Base-by-base conservation (phyloP, 1,140 invertebrate species). In the Lutraria rhynchaena region DNA sequence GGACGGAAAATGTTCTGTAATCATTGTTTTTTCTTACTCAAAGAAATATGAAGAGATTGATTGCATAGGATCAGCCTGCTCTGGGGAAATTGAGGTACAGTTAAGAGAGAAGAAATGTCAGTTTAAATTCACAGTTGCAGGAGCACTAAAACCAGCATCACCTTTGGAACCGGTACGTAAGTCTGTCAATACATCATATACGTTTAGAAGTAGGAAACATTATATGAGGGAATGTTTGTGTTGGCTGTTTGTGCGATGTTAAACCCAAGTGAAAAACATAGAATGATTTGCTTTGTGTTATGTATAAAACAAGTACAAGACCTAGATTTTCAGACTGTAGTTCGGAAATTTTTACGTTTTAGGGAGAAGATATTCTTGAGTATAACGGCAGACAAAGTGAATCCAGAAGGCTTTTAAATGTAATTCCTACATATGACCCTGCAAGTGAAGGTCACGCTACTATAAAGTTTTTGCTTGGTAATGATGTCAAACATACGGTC, bases 141-240 rank as follows among this genome's bases (percentile, higher is more conserved):
- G 60, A n/a, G 60, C 60, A 11, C n/a, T 63, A 13, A 35, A 63
- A 63, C 60, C 60, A n/a, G n/a, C 3, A n/a, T 63, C 60, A 41
- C 17, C 17, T 22, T 41, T 63, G 19, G 60, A 63, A 63, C 2
- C 19, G 60, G 60, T 63, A 63, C 33, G 15, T 7, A 41, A 41
- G 15, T 7, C 15, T 41, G 15, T 15, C n/a, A n/a, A 41, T 41
- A 7, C 15, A 7, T 41, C 37, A 7, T 15, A 41, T 7, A 41
- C 5, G 5, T 41, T 41, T 41, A 41, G 37, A 7, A 41, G 37
- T 15, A 41, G 15, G 15, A 5, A 41, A 7, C 5, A 15, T 41
- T 41, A 41, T 15, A 15, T 7, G 37, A 15, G 37, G 37, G 37
- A 41, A 5, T 41, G 37, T 41, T 41, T 41, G 37, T 41, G 15